Evolutionary conservation across 2,797 vertebrate genomes (phyloP).

Genomic region (Crypturellus tataupa): DNA sequence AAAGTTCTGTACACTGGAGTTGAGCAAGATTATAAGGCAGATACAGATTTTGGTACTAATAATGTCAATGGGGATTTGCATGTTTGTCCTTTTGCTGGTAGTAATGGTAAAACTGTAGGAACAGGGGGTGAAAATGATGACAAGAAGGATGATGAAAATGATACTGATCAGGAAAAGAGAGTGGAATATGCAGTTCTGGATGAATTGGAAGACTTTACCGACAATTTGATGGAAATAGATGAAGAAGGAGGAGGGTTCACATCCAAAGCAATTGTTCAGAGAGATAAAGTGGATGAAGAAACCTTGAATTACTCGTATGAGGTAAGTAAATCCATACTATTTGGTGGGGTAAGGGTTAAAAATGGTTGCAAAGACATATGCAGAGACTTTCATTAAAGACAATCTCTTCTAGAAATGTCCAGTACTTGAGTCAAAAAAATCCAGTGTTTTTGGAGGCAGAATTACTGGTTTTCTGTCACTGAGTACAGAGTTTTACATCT

Average conservation of each 20-base stretch:
- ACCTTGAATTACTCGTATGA: constrained; percentile 91
- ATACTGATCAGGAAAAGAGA: constrained; percentile 94
- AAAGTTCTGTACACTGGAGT: constrained; percentile 95
- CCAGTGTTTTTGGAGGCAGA: neutral
- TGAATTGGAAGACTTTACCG: constrained; percentile 96
- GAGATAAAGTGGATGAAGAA: constrained; percentile 92
- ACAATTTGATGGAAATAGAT: constrained; percentile 95
- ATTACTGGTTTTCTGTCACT: neutral
- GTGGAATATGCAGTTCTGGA: constrained; percentile 98
- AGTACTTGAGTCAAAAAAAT: neutral
- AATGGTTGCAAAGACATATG: neutral
- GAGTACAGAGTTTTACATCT: neutral
- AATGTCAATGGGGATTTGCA: constrained; percentile 91
- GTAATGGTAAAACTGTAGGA: constrained; percentile 81
- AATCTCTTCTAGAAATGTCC: neutral
- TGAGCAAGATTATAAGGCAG: constrained; percentile 84
- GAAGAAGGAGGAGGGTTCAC: constrained; percentile 92
- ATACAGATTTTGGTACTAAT: constrained; percentile 81
- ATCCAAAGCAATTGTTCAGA: constrained; percentile 93
- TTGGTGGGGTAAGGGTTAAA: neutral
- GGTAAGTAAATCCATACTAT: constrained; percentile 83
- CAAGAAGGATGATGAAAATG: constrained; percentile 87
- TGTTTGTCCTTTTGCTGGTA: constrained; percentile 86
- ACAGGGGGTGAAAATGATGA: constrained; percentile 81
- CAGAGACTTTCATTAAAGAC: neutral